Conservation (phyloP, 2,113 vertebrate genomes). For the Cervus canadensis region DNA sequence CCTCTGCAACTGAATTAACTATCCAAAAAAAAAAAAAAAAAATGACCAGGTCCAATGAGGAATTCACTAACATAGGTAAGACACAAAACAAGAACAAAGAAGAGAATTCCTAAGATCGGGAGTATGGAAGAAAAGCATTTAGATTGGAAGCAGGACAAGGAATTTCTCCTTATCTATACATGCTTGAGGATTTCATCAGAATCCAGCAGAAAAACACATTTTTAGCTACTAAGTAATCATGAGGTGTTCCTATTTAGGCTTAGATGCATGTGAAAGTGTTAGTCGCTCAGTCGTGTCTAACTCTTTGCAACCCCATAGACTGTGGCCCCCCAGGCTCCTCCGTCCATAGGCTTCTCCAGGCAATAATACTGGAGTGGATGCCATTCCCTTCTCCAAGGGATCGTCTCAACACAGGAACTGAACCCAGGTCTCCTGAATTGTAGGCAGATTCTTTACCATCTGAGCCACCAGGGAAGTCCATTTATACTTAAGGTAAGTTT, state of each 20-base stretch:
- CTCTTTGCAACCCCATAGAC: not conserved
- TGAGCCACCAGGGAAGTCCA: not conserved
- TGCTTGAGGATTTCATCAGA: not conserved
- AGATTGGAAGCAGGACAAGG: not conserved
- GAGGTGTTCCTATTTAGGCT: not conserved
- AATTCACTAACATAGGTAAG: not conserved
- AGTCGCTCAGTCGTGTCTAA: not conserved
- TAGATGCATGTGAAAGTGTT: not conserved
- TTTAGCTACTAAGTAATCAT: not conserved
- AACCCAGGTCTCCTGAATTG: not conserved
- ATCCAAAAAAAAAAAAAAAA: not conserved
- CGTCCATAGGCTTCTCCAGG: not conserved
- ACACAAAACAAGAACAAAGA: not conserved
- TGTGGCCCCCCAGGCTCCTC: not conserved
- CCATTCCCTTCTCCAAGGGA: not conserved
- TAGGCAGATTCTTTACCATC: not conserved
- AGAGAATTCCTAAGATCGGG: not conserved
- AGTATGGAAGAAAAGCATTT: not conserved
- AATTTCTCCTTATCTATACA: not conserved
- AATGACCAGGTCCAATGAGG: not conserved
- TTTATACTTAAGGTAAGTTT: not conserved
- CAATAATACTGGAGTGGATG: not conserved
- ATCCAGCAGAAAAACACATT: not conserved
- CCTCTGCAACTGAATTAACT: not conserved
- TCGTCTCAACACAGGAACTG: not conserved